Conservation (phyloP, 2,888 invertebrate genomes). For the Nymphalis urticae region DNA sequence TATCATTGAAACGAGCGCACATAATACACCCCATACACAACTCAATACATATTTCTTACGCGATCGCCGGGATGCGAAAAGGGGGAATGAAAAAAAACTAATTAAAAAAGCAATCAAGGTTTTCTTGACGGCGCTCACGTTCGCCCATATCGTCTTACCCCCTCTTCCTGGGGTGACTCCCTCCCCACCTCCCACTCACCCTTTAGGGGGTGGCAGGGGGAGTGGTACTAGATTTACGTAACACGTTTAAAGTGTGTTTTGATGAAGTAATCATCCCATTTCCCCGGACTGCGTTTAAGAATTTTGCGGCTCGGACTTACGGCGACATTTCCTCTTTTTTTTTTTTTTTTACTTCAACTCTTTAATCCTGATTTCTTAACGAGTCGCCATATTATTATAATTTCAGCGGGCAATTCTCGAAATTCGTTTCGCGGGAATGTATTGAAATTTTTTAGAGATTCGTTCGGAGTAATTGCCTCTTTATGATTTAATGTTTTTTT, state of each 20-base stretch:
- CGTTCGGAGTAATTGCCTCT: constrained; percentile 41
- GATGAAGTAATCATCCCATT: constrained; percentile 82
- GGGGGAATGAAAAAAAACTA: constrained; percentile 78
- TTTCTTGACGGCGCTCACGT: constrained; percentile 82
- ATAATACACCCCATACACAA: constrained; percentile 50
- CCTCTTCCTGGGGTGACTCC: constrained; percentile 63
- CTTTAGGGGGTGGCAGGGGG: constrained; percentile 63
- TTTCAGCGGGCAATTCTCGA: constrained; percentile 61
- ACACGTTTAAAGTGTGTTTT: constrained; percentile 82
- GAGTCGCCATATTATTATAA: constrained; percentile 67
- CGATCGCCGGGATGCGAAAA: constrained; percentile 75
- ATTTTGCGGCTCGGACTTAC: constrained; percentile 74
- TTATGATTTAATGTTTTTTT: constrained; percentile 38
- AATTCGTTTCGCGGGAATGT: constrained; percentile 52
- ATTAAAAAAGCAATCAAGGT: constrained; percentile 83
- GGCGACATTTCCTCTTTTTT: constrained; percentile 61
- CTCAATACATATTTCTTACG: constrained; percentile 76
- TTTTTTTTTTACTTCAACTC: constrained; percentile 65
- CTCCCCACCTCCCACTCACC: constrained; percentile 58
- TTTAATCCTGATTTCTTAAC: constrained; percentile 75
- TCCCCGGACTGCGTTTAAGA: constrained; percentile 80
- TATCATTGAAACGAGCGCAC: constrained; percentile 51
- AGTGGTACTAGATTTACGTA: constrained; percentile 81
- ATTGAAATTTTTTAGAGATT: constrained; percentile 49
- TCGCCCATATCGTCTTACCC: constrained; percentile 82